A percentile compares a stretch with the other conserved stretches of the same genome.
phyloP scores from a whole-genome alignment of 1,140 invertebrate genomes.

The Lethocerus indicus region DNA sequence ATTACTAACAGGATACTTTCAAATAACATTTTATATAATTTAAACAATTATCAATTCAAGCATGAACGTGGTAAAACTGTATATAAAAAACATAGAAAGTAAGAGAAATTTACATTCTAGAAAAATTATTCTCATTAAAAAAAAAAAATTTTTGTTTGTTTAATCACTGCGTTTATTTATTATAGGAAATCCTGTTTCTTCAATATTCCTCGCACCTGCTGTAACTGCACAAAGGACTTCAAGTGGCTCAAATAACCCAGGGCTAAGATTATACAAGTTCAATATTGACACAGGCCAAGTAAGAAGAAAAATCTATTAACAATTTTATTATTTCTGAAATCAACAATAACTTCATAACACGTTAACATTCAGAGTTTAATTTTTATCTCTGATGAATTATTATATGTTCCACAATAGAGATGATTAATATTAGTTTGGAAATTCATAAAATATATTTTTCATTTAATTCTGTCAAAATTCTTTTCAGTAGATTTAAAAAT shows the following conservation, averaged over 20 bases:
- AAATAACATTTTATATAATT: no score
- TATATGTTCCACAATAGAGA: no score
- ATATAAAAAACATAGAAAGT: no score
- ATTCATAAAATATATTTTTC: not conserved
- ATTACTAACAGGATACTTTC: no score
- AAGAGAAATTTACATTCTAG: no score
- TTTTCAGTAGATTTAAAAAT: not conserved
- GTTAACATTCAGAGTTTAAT: not conserved
- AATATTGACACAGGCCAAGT: conserved; percentile 66
- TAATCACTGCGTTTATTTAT: conserved; percentile 6
- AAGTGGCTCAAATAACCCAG: conserved; percentile 69
- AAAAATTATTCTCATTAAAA: not conserved
- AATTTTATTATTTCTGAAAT: not conserved
- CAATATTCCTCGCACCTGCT: conserved; percentile 70
- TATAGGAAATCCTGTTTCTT: conserved; percentile 58
- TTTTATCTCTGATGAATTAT: not conserved
- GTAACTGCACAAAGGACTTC: conserved; percentile 60
- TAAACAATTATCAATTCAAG: no score
- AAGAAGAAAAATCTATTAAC: conserved; percentile 20
- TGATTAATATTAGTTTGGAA: no score
- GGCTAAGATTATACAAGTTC: conserved; percentile 73
- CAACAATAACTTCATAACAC: not conserved
- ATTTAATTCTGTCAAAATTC: not conserved
- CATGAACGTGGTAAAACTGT: no score
- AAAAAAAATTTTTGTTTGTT: not conserved